These are phyloP conservation scores for Zaprionus nigranus DNA, from an alignment of 1,140 invertebrate genomes.

Conservation along the genomic window DNA sequence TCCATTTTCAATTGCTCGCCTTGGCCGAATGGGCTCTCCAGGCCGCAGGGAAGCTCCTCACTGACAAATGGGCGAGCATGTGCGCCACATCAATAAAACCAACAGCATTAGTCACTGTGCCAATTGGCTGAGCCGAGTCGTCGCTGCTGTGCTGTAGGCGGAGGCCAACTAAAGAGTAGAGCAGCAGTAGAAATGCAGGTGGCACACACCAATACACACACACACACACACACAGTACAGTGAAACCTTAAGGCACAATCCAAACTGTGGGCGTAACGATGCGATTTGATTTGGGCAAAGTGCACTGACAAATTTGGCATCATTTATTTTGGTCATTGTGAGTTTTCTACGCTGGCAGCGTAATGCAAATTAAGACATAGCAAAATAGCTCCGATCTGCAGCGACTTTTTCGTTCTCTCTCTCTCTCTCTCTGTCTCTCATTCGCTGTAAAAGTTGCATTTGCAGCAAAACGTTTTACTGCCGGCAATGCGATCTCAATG, in stretches of 20 bases:
- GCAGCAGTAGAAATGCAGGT: slow-evolving; percentile 48
- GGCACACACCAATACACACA: slow-evolving; percentile 20
- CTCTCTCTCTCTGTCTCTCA: not conserved
- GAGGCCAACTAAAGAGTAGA: slow-evolving; percentile 16
- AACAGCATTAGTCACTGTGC: slow-evolving; percentile 72
- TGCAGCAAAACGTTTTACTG: slow-evolving; percentile 13
- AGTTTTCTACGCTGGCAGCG: slow-evolving; percentile 56
- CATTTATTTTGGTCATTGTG: slow-evolving; percentile 55
- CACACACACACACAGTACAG: not conserved
- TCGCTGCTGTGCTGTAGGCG: slow-evolving; percentile 16
- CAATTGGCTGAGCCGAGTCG: slow-evolving; percentile 34
- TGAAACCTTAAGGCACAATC: slow-evolving; percentile 3
- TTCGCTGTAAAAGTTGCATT: slow-evolving; percentile 11
- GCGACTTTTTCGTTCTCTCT: not conserved
- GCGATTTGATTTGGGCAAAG: slow-evolving; percentile 57
- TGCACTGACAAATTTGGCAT: slow-evolving; percentile 61
- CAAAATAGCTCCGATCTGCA: not conserved
- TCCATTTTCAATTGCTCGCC: slow-evolving; percentile 68
- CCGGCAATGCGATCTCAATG: slow-evolving; percentile 15
- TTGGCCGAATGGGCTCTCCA: slow-evolving; percentile 4
- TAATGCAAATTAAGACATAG: slow-evolving; percentile 63
- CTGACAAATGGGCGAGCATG: slow-evolving; percentile 63
- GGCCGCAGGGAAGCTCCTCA: slow-evolving; percentile 28
- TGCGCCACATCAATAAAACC: slow-evolving; percentile 75
- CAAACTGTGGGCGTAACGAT: slow-evolving; percentile 63